Evolutionary conservation across 2,888 invertebrate species (phyloP), one percentile per base, ranked within the genome.

Genomic region (Caenorhabditis virilis): DNA sequence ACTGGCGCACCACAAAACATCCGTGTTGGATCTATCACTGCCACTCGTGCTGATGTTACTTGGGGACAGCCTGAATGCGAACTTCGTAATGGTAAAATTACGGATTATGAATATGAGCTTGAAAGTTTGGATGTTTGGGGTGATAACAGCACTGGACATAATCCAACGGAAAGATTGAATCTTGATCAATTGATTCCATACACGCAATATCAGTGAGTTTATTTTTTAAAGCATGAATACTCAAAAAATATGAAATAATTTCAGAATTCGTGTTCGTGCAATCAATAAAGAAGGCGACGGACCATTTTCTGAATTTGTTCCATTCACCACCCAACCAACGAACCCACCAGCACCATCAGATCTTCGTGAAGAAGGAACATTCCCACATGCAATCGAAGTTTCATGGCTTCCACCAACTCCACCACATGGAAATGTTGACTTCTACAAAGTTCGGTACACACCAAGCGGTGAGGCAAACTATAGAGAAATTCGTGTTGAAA

Each of bases 51-150:
- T 36, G 79, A 80, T 49, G 69, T 82, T 42, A 72, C 70, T 11
- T 83, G 83, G 83, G 58, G 74, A 38, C 79, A 80, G 46, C 82
- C 83, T 22, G 78, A 79, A 39, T 83, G 83, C 57, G 83, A 83
- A 50, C 72, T 74, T 26, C 60, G 80, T 15, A 80, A 83, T 50
- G 83, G 83, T 43, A 78, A 79, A 62, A 83, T 83, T 58, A 72
- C 68, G 13, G 74, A 75, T 45, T 83, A 83, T 59, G 76, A 76
- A 9, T 83, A 82, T 66, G 82, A 83, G 41, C 49, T 83, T 55
- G 74, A 73, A 48, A 75, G 77, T 27, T 30, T 73, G 51, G 77
- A 79, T 56, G 58, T 54, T 0, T 83, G 80, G 78, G 81, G 75
- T 30, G 68, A 77, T 38, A 82, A 82, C 71, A 68, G 59, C 18